A percentile compares a stretch with the other conserved stretches of the same genome.
Conservation (phyloP, 2,113 vertebrate species). For the Holacanthus passer region DNA sequence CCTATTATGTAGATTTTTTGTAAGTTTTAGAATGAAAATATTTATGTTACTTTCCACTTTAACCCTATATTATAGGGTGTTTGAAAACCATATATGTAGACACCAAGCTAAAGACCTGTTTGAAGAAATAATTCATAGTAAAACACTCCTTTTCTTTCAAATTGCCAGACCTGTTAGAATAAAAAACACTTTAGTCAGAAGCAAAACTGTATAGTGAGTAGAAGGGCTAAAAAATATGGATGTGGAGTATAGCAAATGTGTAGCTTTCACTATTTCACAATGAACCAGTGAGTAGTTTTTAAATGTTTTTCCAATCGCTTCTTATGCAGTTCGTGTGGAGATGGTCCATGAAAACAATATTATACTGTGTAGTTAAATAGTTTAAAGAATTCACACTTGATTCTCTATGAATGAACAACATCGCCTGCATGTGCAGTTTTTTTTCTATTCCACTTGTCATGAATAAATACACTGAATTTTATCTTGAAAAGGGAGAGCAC, state of each 20-base stretch:
- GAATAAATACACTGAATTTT: conserved; percentile 67
- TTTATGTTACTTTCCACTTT: conserved; percentile 21
- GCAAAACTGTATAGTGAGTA: conserved; percentile 4
- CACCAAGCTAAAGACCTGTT: neutral
- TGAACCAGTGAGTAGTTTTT: conserved; percentile 16
- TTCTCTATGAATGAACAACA: conserved; percentile 29
- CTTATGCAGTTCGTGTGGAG: conserved; percentile 35
- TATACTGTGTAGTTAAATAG: conserved; percentile 44
- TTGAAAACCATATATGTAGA: conserved; percentile 14
- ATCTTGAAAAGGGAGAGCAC: conserved; percentile 53
- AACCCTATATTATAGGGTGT: conserved; percentile 4
- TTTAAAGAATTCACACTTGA: conserved; percentile 4
- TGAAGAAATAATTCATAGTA: conserved; percentile 1
- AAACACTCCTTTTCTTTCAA: neutral
- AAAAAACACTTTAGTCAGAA: conserved; percentile 11
- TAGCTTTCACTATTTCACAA: conserved; percentile 39
- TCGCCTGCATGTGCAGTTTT: conserved; percentile 42
- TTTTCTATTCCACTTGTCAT: conserved; percentile 25
- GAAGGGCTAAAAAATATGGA: conserved; percentile 10
- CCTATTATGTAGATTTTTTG: conserved; percentile 11
- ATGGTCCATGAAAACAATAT: conserved; percentile 26
- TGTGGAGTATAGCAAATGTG: conserved; percentile 19
- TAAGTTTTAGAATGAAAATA: conserved; percentile 38
- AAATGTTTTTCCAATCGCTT: conserved; percentile 10
- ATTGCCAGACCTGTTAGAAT: neutral